These are phyloP conservation scores for Papilio aristodemus DNA, from an alignment of 1,140 invertebrate species.

Conservation along the genomic window DNA sequence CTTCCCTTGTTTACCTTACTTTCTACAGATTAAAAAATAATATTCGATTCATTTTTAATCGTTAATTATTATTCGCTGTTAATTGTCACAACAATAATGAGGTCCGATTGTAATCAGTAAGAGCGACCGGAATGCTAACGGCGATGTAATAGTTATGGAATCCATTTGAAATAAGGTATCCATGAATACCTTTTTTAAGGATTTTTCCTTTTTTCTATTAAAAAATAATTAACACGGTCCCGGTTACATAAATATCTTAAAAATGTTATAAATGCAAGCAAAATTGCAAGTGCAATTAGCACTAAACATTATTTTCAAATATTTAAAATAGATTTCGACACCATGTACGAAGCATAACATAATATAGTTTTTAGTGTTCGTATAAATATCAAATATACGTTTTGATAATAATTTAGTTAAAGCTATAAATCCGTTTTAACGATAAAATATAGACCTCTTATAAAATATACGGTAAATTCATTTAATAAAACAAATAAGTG, in stretches of 20 bases:
- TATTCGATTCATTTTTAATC: conserved; percentile 19
- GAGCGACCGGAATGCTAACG: conserved; percentile 36
- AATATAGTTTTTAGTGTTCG: too few relatives aligned
- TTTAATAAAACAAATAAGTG: neutral
- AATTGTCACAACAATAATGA: conserved; percentile 36
- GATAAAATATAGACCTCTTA: too few relatives aligned
- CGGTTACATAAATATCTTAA: too few relatives aligned
- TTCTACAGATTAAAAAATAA: conserved; percentile 11
- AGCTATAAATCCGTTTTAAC: too few relatives aligned
- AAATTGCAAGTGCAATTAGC: too few relatives aligned
- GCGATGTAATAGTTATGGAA: conserved; percentile 22
- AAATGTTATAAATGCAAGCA: too few relatives aligned
- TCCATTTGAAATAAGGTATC: neutral
- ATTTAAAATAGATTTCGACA: too few relatives aligned
- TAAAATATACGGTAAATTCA: neutral
- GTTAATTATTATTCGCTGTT: conserved; percentile 33
- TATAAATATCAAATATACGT: too few relatives aligned
- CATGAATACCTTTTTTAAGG: neutral
- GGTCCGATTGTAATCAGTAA: conserved; percentile 37
- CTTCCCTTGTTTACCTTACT: neutral
- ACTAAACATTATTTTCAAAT: too few relatives aligned
- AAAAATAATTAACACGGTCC: neutral
- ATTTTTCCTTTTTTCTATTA: neutral
- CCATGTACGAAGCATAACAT: too few relatives aligned
- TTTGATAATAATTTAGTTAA: too few relatives aligned